phyloP scores from a whole-genome alignment of 2,113 vertebrate species.

The Saiga tatarica region DNA sequence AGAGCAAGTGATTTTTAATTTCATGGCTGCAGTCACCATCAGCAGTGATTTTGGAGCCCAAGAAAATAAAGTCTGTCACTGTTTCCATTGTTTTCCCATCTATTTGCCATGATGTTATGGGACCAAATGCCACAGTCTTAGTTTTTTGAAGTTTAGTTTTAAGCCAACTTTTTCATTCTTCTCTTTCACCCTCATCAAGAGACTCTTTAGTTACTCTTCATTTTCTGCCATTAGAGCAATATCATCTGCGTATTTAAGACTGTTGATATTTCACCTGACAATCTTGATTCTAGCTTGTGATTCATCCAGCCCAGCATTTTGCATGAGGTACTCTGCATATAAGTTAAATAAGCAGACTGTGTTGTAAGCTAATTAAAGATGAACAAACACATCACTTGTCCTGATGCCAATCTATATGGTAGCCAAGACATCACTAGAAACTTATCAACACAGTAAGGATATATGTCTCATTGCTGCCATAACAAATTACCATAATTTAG shows the following conservation, averaged over 20 bases:
- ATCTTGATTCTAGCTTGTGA: background rate
- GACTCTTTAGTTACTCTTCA: background rate
- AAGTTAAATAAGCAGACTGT: background rate
- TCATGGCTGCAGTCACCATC: background rate
- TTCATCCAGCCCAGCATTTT: background rate
- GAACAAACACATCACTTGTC: background rate
- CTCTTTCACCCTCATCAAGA: background rate
- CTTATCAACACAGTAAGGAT: background rate
- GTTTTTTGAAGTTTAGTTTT: background rate
- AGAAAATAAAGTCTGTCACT: background rate
- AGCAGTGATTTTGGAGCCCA: background rate
- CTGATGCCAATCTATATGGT: background rate
- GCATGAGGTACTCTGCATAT: background rate
- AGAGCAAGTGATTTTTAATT: background rate
- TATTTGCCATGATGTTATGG: background rate
- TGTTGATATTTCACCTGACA: background rate
- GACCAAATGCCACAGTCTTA: background rate
- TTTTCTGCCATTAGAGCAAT: background rate
- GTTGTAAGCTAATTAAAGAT: background rate
- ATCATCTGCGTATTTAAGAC: background rate
- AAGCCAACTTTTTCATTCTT: background rate
- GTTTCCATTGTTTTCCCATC: background rate
- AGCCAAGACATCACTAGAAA: background rate
- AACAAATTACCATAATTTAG: background rate
- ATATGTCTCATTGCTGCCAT: background rate